These are phyloP conservation scores for Microplitis mediator DNA, from an alignment of 1,140 invertebrate genomes.

Conservation along the genomic window DNA sequence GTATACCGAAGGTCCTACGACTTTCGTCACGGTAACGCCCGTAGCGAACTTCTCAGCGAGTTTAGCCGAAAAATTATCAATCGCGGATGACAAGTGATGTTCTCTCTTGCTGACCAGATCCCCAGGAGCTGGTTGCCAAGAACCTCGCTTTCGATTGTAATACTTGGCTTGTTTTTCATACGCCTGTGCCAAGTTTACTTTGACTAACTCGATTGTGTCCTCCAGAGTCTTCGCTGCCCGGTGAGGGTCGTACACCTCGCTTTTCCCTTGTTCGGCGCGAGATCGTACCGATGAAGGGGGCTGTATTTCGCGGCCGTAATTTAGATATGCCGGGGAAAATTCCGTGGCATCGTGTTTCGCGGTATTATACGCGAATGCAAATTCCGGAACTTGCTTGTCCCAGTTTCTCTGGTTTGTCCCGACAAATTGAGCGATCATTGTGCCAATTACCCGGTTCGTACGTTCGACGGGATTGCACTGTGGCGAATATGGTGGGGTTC, in stretches of 20 bases:
- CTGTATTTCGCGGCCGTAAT: neutral
- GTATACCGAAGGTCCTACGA: no score
- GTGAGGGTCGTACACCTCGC: conserved; percentile 38
- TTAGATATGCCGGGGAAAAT: conserved; percentile 15
- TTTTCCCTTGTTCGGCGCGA: conserved; percentile 41
- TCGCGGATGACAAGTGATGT: neutral
- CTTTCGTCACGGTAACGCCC: no score
- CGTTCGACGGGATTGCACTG: conserved; percentile 39
- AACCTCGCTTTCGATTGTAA: neutral
- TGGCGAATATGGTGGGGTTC: conserved; percentile 44
- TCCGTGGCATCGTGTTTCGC: neutral
- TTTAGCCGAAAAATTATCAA: conserved; percentile 1
- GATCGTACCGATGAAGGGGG: neutral
- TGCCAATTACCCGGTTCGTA: conserved; percentile 17
- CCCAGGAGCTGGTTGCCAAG: neutral
- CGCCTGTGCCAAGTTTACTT: neutral
- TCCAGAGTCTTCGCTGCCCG: neutral
- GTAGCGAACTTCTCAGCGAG: neutral
- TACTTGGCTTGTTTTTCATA: neutral
- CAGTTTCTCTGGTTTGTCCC: conserved; percentile 44
- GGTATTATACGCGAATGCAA: conserved; percentile 42
- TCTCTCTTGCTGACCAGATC: neutral
- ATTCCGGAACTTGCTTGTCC: conserved; percentile 44
- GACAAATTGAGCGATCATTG: conserved; percentile 36
- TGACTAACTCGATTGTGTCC: neutral